A percentile compares a stretch with the other conserved stretches of the same genome.
phyloP scores from a whole-genome alignment of 2,888 invertebrate species.

The Patella caerulea region DNA sequence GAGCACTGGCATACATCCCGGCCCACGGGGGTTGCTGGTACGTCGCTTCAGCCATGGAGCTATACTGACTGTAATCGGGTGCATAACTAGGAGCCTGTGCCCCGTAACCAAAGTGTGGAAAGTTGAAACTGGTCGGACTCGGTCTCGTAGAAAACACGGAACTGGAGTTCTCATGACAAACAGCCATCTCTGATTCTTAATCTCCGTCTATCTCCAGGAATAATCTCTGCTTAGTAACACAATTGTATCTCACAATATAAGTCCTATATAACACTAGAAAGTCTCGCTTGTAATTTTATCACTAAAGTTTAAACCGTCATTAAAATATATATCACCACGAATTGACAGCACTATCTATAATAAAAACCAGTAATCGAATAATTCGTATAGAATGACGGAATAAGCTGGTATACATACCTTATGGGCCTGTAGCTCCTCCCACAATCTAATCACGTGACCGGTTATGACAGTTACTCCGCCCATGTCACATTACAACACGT shows the following conservation, averaged over 20 bases:
- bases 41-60: neutral
- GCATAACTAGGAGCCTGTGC: constrained; percentile 15
- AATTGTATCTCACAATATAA: neutral
- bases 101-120: constrained; percentile 9
- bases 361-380: neutral
- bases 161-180: constrained; percentile 21
- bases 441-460: neutral
- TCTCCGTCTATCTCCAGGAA: neutral
- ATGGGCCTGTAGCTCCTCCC: neutral
- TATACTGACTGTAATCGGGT: constrained; percentile 22
- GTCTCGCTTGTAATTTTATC: too few species aligned
- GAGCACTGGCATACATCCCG: constrained; percentile 41
- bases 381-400: neutral
- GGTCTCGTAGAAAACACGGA: constrained; percentile 20
- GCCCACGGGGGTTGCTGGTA: constrained; percentile 22
- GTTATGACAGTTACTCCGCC: neutral
- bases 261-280: too few species aligned
- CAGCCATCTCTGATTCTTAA: constrained; percentile 10
- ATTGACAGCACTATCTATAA: too few species aligned
- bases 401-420: constrained; percentile 4
- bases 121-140: constrained; percentile 16
- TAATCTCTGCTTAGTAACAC: neutral
- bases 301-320: neutral
- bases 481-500: constrained; percentile 2
- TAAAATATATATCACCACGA: neutral